phyloP scores from a whole-genome alignment of 2,888 invertebrate genomes.

The Nomada flava region DNA sequence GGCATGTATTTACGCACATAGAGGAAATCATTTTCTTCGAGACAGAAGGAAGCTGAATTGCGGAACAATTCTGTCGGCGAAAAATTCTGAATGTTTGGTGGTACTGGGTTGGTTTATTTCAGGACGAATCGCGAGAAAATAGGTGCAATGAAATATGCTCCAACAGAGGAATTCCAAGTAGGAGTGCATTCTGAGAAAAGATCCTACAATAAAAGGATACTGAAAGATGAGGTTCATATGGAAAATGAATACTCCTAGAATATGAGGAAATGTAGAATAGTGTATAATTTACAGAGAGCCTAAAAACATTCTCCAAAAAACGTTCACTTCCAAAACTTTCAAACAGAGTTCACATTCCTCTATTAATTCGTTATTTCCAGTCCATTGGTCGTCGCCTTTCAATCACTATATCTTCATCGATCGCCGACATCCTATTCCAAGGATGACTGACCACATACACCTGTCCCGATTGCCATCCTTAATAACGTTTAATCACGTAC shows the following conservation, averaged over 20 bases:
- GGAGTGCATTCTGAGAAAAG: no score
- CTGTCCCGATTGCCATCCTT: conserved; percentile 47
- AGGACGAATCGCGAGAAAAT: background rate
- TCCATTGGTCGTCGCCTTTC: background rate
- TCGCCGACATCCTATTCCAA: conserved; percentile 21
- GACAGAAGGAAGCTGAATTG: background rate
- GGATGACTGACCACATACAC: conserved; percentile 34
- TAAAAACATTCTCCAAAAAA: background rate
- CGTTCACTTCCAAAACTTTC: background rate
- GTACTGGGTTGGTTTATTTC: no score
- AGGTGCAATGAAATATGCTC: background rate
- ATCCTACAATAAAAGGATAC: no score
- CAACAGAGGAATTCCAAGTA: background rate
- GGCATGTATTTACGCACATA: background rate
- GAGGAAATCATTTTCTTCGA: background rate
- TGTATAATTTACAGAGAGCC: background rate
- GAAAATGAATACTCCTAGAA: no score
- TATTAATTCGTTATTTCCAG: background rate
- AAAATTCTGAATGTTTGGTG: no score
- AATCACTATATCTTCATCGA: conserved; percentile 3
- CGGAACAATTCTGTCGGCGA: background rate
- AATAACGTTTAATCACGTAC: conserved; percentile 50
- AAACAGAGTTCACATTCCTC: background rate
- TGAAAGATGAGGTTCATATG: no score
- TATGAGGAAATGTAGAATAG: background rate